A percentile compares a stretch with the other conserved stretches of the same genome.
Evolutionary conservation across 1,140 invertebrate species (phyloP).

Genomic region (Scaptomyza montana): DNA sequence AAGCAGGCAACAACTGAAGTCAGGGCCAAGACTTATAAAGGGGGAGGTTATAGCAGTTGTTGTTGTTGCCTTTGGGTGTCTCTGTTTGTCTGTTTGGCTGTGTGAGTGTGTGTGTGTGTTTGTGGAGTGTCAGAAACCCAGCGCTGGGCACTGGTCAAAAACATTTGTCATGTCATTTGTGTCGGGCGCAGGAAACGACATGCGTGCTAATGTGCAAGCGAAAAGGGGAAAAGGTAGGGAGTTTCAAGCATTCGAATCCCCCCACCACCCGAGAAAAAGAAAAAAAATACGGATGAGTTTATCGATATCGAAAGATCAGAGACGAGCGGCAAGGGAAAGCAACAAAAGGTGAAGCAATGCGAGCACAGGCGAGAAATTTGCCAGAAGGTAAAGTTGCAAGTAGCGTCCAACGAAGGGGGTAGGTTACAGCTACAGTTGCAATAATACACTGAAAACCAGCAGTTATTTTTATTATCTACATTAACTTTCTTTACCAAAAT

Average conservation of each 20-base stretch:
- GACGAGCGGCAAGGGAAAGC: constrained; percentile 14
- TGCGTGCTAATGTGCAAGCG: constrained; percentile 65
- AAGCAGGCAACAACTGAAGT: constrained; percentile 43
- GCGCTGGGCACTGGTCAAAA: constrained; percentile 62
- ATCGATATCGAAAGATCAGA: constrained; percentile 64
- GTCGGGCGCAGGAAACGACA: constrained; percentile 70
- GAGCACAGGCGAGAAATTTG: constrained; percentile 9
- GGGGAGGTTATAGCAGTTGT: background rate
- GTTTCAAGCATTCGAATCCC: background rate
- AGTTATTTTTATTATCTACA: too few species aligned
- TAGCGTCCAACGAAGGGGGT: too few species aligned
- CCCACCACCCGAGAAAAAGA: background rate
- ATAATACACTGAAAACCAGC: background rate
- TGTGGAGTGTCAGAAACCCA: constrained; percentile 39
- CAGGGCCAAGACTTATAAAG: constrained; percentile 3
- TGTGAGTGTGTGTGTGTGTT: background rate
- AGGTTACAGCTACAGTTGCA: background rate
- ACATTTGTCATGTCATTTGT: constrained; percentile 83
- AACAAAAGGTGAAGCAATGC: constrained; percentile 22
- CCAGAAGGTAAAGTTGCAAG: background rate
- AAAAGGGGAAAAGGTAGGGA: background rate
- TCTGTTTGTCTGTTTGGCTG: background rate
- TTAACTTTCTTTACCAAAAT: too few species aligned
- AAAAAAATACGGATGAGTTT: constrained; percentile 67
- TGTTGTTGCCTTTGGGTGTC: constrained; percentile 34